Evolutionary conservation across 2,888 invertebrate species (phyloP).

Genomic region (Heterodera filipjevi): DNA sequence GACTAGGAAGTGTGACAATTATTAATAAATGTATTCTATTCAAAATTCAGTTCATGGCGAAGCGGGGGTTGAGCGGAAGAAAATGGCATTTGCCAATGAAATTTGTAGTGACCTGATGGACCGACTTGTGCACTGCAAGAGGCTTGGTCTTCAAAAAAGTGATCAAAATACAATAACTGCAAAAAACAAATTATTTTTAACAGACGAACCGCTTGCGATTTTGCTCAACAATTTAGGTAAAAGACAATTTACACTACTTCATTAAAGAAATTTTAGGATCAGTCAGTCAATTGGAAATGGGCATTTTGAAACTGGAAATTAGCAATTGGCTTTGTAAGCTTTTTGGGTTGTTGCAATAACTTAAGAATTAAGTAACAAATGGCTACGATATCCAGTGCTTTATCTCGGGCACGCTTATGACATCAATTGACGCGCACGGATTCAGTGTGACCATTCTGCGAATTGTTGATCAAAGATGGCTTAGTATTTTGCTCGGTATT

Average conservation of each 20-base stretch:
- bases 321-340: conserved; percentile 73
- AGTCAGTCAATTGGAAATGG: conserved; percentile 78
- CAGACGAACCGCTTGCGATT: conserved; percentile 70
- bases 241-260: neutral
- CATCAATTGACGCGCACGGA: conserved; percentile 80
- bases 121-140: conserved; percentile 66
- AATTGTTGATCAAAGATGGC: conserved; percentile 54
- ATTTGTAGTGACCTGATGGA: conserved; percentile 67
- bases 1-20: conserved; percentile 72
- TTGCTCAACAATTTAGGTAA: conserved; percentile 79
- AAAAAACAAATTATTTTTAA: neutral
- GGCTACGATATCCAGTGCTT: conserved; percentile 60
- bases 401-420: conserved; percentile 68
- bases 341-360: neutral
- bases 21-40: conserved; percentile 30
- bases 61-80: conserved; percentile 70
- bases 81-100: conserved; percentile 66
- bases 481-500: conserved; percentile 40
- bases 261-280: conserved; percentile 50
- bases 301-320: conserved; percentile 75
- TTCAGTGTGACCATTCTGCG: conserved; percentile 75
- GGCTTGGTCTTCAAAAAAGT: conserved; percentile 40
- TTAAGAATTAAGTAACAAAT: neutral
- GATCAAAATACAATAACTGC: neutral
- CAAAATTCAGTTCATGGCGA: conserved; percentile 66